Conservation (phyloP, 2,113 vertebrate genomes). For the Atractosteus spatula region DNA sequence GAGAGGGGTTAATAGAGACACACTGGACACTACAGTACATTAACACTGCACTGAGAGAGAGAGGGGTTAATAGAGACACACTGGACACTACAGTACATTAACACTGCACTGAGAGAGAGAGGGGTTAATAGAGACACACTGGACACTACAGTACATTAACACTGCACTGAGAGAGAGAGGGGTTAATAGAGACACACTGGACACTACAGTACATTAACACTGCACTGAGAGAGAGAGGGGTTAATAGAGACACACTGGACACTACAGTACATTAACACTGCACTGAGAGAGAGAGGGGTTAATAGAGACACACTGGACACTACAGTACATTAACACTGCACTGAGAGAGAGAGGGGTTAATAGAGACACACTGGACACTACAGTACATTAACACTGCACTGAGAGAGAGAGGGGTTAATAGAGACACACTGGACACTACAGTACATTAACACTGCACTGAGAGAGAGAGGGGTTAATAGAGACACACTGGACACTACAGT, state of each 20-base stretch:
- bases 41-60: background rate
- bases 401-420: background rate
- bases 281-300: background rate
- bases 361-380: too few species aligned
- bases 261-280: background rate
- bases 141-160: too few species aligned
- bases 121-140: too few species aligned
- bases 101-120: too few species aligned
- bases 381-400: too few species aligned
- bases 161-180: background rate
- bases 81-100: too few species aligned
- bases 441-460: background rate
- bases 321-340: too few species aligned
- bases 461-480: background rate
- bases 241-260: background rate
- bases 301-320: too few species aligned
- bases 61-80: background rate
- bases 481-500: background rate
- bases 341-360: too few species aligned
- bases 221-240: background rate
- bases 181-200: background rate
- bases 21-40: background rate
- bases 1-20: background rate
- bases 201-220: background rate
- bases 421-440: background rate